Conservation (phyloP, 2,888 invertebrate genomes). For the Agrochola lota region DNA sequence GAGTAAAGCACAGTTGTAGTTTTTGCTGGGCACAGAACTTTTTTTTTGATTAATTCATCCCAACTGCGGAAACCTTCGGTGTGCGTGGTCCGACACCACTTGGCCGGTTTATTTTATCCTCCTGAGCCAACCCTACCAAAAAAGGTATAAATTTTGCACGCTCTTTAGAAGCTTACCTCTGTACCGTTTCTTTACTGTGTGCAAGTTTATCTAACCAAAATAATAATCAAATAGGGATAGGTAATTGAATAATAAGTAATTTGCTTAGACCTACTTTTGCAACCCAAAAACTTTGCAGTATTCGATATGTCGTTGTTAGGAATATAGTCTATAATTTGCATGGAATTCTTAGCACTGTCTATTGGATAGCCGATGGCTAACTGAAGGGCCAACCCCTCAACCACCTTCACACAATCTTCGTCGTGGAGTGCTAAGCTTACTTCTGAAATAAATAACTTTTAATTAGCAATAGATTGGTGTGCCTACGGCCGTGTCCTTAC, state of each 20-base stretch:
- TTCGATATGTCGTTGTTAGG: conserved; percentile 71
- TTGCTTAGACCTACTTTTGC: conserved; percentile 69
- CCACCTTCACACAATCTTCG: conserved; percentile 73
- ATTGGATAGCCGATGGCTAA: conserved; percentile 71
- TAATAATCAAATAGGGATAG: neutral
- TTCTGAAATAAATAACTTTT: conserved; percentile 69
- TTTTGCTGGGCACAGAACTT: too few relatives aligned
- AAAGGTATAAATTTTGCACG: too few relatives aligned
- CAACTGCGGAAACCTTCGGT: too few relatives aligned
- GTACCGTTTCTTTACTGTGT: too few relatives aligned
- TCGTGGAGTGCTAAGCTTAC: conserved; percentile 75
- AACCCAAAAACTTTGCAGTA: conserved; percentile 71
- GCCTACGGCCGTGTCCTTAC: too few relatives aligned
- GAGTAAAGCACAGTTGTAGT: too few relatives aligned
- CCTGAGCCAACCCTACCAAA: too few relatives aligned
- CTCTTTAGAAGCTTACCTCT: too few relatives aligned
- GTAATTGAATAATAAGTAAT: neutral
- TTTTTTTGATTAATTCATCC: too few relatives aligned
- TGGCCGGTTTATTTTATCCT: too few relatives aligned
- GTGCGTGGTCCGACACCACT: too few relatives aligned
- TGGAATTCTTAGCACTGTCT: conserved; percentile 70
- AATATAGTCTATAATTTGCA: conserved; percentile 73
- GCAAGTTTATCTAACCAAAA: neutral
- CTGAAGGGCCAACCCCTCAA: conserved; percentile 81
- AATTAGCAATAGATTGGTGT: neutral